phyloP scores from a whole-genome alignment of 64 coral and sea anemone genomes.

The Dendronephthya gigantea region DNA sequence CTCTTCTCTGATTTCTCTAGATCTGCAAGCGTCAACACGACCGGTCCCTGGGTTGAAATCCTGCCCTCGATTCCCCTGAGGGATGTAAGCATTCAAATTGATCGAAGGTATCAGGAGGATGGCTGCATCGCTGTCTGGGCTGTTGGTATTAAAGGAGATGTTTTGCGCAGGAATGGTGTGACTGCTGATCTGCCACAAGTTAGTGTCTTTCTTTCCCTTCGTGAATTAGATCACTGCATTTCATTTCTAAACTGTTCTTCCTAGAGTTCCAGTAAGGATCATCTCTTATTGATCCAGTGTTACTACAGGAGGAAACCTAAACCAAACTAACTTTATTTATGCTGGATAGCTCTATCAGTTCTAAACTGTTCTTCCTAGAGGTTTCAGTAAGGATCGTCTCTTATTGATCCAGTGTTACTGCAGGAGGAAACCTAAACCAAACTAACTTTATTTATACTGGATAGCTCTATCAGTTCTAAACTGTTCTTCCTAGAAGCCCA shows the following conservation, averaged over 20 bases:
- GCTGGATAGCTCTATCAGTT: background rate
- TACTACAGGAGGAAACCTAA: too few relatives aligned
- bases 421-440: too few relatives aligned
- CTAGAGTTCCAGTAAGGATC: too few relatives aligned
- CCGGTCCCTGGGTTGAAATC: conserved; percentile 79
- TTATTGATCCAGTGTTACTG: background rate
- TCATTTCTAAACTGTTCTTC: too few relatives aligned
- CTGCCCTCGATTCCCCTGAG: conserved; percentile 54
- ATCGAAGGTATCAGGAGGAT: conserved; percentile 18
- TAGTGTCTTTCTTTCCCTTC: background rate
- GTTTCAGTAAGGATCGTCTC: too few relatives aligned
- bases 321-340: background rate
- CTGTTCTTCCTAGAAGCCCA: too few relatives aligned
- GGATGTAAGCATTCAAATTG: conserved; percentile 76
- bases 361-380: too few relatives aligned
- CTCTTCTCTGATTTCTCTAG: conserved; percentile 20
- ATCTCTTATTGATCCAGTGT: background rate
- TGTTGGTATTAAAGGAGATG: conserved; percentile 64
- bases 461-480: background rate
- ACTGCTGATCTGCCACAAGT: conserved; percentile 68
- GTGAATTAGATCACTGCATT: background rate
- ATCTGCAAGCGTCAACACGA: conserved; percentile 58
- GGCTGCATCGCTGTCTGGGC: conserved; percentile 64
- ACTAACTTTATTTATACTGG: background rate
- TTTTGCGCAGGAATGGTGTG: conserved; percentile 73